Conservation (phyloP, 1,140 invertebrate species). For the Acyrthosiphon pisum region DNA sequence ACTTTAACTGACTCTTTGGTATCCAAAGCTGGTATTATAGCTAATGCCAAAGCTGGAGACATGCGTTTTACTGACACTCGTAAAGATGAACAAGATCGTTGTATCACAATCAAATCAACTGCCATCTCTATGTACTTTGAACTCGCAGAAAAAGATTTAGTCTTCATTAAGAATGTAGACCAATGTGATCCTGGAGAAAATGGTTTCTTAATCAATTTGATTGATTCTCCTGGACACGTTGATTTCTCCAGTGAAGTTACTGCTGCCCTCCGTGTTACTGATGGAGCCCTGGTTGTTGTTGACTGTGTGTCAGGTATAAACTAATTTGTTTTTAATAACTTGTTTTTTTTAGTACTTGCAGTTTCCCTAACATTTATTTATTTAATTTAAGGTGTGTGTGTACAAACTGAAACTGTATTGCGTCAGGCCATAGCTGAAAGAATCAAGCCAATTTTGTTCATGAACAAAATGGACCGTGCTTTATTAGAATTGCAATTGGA, state of each 20-base stretch:
- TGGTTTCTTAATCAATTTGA: constrained; percentile 98
- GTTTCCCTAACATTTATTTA: neutral
- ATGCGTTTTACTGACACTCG: constrained; percentile 99
- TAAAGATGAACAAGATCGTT: constrained; percentile 99
- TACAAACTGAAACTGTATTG: constrained; percentile 98
- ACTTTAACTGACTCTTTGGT: constrained; percentile 99
- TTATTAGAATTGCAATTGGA: constrained; percentile 94
- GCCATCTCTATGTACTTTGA: constrained; percentile 99
- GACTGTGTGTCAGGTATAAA: constrained; percentile 94
- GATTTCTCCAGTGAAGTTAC: constrained; percentile 99
- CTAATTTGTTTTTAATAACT: neutral
- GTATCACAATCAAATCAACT: constrained; percentile 99
- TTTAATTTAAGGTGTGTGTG: constrained; percentile 85
- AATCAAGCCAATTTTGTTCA: constrained; percentile 99
- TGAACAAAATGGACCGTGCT: constrained; percentile 99
- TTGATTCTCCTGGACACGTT: constrained; percentile 99
- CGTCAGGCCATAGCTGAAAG: constrained; percentile 98
- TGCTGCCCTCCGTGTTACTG: constrained; percentile 97
- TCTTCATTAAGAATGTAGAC: constrained; percentile 87
- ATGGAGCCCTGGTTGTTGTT: constrained; percentile 98
- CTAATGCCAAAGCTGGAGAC: constrained; percentile 96
- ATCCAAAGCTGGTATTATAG: constrained; percentile 99
- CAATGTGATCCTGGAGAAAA: constrained; percentile 89
- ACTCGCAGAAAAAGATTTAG: constrained; percentile 88
- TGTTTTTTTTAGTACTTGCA: neutral